Percentiles rank a stretch among this genome's conserved stretches.
phyloP scores from a whole-genome alignment of 2,113 vertebrate species.

The Ptilonorhynchus violaceus region DNA sequence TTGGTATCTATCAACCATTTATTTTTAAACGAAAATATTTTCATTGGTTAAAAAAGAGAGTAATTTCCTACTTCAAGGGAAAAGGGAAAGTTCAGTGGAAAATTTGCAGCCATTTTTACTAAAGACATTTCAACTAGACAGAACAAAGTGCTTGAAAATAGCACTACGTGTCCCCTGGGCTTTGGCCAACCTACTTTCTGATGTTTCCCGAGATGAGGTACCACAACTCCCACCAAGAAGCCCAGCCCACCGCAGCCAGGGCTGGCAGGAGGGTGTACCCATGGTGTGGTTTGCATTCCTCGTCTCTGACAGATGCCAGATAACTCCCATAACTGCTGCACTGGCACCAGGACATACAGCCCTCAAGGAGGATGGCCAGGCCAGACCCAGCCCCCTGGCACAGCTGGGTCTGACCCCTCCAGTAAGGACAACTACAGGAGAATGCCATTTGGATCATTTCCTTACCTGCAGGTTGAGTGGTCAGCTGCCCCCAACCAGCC shows the following conservation, averaged over 20 bases:
- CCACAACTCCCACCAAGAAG: not conserved
- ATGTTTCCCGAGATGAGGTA: not conserved
- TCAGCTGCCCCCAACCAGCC: not conserved
- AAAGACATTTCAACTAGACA: not conserved
- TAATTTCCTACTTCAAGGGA: not conserved
- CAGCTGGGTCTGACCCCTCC: not conserved
- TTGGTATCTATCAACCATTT: not conserved
- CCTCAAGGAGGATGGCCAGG: not conserved
- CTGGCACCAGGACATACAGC: not conserved
- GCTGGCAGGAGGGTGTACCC: not conserved
- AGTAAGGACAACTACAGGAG: not conserved
- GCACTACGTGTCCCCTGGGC: not conserved
- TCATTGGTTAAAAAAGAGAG: not conserved
- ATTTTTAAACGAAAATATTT: not conserved
- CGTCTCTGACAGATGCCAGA: not conserved
- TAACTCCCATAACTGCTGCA: not conserved
- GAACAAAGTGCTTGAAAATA: constrained; percentile 56
- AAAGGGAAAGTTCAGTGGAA: not conserved
- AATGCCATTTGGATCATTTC: not conserved
- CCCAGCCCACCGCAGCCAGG: not conserved
- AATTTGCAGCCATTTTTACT: constrained; percentile 2
- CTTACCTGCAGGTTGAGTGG: not conserved
- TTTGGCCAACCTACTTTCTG: constrained; percentile 45
- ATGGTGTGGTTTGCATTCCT: not conserved
- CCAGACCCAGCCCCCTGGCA: not conserved